Evolutionary conservation across 2,888 invertebrate species (phyloP).

Genomic region (Athalia circularis): DNA sequence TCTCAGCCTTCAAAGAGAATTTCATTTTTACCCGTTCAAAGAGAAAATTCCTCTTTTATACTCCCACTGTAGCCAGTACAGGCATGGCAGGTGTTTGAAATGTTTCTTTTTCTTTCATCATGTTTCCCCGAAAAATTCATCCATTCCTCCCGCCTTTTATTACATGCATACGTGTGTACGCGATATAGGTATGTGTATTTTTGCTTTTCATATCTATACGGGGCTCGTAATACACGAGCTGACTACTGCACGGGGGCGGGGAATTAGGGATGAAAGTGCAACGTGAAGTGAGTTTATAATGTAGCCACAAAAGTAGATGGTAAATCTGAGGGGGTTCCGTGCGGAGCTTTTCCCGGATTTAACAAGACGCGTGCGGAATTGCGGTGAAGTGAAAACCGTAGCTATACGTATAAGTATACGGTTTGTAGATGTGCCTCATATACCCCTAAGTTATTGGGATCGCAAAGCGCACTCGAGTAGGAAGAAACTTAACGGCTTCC

Average conservation of each 20-base stretch:
- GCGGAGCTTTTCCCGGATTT: constrained; percentile 5
- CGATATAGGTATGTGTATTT: too few species aligned
- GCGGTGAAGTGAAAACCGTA: constrained; percentile 16
- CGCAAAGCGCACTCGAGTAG: neutral
- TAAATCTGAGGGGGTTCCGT: constrained; percentile 9
- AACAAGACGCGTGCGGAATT: neutral
- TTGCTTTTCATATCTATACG: too few species aligned
- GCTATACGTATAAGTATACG: neutral
- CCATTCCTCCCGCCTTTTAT: neutral
- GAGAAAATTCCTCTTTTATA: constrained; percentile 3
- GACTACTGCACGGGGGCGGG: too few species aligned
- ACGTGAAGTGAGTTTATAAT: constrained; percentile 19
- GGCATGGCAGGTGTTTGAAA: neutral
- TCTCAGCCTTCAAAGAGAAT: neutral
- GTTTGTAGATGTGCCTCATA: neutral
- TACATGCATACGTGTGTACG: too few species aligned
- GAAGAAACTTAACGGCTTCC: constrained; percentile 39
- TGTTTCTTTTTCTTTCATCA: neutral
- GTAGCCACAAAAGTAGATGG: neutral
- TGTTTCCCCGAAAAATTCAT: neutral
- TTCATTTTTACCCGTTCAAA: constrained; percentile 9
- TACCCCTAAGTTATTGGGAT: neutral
- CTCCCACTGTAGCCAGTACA: neutral
- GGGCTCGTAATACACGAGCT: too few species aligned
- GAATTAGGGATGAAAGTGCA: neutral